phyloP scores from a whole-genome alignment of 2,888 invertebrate species.

The Aradus depressus region DNA sequence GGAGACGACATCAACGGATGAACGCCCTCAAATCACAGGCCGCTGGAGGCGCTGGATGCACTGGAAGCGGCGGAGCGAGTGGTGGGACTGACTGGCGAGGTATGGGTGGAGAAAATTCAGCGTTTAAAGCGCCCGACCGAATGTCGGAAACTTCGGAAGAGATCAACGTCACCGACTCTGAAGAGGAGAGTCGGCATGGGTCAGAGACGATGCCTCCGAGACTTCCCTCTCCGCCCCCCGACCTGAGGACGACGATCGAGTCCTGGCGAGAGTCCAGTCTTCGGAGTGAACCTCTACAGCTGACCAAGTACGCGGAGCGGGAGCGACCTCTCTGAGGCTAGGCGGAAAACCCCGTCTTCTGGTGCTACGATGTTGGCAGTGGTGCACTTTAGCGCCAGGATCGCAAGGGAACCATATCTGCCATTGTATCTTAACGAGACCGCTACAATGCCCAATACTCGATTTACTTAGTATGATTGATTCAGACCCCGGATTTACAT shows the following conservation, averaged over 20 bases:
- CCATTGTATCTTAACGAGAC: too few species aligned
- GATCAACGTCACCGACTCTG: slow-evolving; percentile 75
- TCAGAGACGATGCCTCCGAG: slow-evolving; percentile 26
- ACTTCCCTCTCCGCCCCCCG: slow-evolving; percentile 29
- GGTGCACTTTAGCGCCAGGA: too few species aligned
- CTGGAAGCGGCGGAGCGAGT: slow-evolving; percentile 38
- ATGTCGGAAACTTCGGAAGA: slow-evolving; percentile 42
- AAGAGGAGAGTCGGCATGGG: slow-evolving; percentile 37
- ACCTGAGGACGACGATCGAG: slow-evolving; percentile 37
- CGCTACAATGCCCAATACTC: too few species aligned
- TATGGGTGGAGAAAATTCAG: slow-evolving; percentile 82
- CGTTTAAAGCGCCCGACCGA: slow-evolving; percentile 57
- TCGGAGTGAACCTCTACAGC: slow-evolving; percentile 35
- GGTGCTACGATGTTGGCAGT: too few species aligned
- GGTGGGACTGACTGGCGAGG: slow-evolving; percentile 35
- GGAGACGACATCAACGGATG: slow-evolving; percentile 94
- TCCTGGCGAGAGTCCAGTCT: slow-evolving; percentile 33
- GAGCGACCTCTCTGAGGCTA: slow-evolving; percentile 26
- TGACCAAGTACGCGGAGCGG: slow-evolving; percentile 32
- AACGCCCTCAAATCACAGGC: slow-evolving; percentile 73
- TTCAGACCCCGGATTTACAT: too few species aligned
- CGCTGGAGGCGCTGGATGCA: slow-evolving; percentile 38
- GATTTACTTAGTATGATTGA: too few species aligned
- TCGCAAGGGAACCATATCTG: too few species aligned
- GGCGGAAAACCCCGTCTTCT: too few species aligned